Evolutionary conservation across 2,888 invertebrate species (phyloP), one percentile per base, ranked within the genome.

Genomic region (Lutraria lutraria): DNA sequence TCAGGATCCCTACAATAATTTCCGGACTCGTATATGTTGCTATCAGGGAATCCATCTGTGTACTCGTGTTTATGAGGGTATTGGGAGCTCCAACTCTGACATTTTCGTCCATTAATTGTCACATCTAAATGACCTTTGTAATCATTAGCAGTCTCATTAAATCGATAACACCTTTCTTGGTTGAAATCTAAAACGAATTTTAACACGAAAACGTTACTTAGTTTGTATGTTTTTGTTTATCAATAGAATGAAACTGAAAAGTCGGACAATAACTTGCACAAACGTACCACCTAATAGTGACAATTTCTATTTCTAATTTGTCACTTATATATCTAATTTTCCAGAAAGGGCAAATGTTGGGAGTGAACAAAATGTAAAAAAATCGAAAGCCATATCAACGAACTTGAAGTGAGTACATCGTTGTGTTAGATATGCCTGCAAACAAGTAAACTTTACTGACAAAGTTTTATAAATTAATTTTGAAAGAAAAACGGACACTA

Each of bases 1-100:
- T 72, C 29, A 8, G 72, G 72, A 72, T 72, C 72, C 31, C 72
- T 72, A 72, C 72, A 72, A 29, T 72, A 72, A 29, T 72, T 72
- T 25, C 15, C 3, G 16, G 25, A 15, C 15, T 8, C 72, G 72
- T 72, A 72, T 0, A 25, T 12, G 16, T 25, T 72, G 25, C 29
- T 15, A 29, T 31, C 72, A 0, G 25, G n/a, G 72, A 25, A 72
- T 2, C 25, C 25, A 16, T 29, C 72, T 15, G n/a, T 29, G 8
- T 25, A 25, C 6, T 72, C 29, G 8, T 72, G 72, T n/a, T 72
- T 25, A 29, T 72, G 72, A 29, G 72, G 72, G 25, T 72, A 72
- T 31, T 72, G 72, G 72, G 72, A 25, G 31, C 25, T 29, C 72
- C 72, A 72, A 0, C 29, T 72, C 15, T 72, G 72, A 15, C 72